A percentile compares a stretch with the other conserved stretches of the same genome.
These are phyloP conservation scores for Dynastes maya DNA, from an alignment of 2,888 invertebrate species.

Conservation along the genomic window DNA sequence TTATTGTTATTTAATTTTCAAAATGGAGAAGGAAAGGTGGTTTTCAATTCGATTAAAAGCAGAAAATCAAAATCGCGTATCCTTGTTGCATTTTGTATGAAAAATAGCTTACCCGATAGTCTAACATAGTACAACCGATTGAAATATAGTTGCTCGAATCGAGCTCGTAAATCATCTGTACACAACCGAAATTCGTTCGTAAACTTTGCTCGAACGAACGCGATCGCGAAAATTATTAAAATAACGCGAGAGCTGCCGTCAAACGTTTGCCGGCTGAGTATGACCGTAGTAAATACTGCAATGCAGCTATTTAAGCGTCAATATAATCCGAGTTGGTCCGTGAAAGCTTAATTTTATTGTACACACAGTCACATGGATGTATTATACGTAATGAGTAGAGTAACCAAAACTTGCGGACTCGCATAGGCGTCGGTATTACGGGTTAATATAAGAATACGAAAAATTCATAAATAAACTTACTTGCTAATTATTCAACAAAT, in stretches of 20 bases:
- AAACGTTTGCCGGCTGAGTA: background rate
- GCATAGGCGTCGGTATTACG: too few relatives aligned
- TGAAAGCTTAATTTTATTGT: conserved; percentile 49
- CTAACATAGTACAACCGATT: background rate
- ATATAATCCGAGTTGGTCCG: conserved; percentile 51
- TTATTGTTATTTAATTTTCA: too few relatives aligned
- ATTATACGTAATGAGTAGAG: conserved; percentile 37
- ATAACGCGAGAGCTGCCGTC: background rate
- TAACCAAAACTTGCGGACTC: too few relatives aligned
- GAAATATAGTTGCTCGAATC: background rate
- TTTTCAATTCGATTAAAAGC: too few relatives aligned
- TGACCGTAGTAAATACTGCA: conserved; percentile 49
- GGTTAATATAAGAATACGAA: too few relatives aligned
- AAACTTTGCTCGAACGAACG: background rate
- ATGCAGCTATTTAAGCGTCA: conserved; percentile 54
- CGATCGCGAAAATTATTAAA: conserved; percentile 19
- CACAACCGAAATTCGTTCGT: conserved; percentile 1
- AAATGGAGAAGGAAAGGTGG: too few relatives aligned
- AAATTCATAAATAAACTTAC: too few relatives aligned
- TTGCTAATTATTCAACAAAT: too few relatives aligned
- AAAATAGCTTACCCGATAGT: background rate
- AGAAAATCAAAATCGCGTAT: too few relatives aligned
- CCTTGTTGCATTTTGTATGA: too few relatives aligned
- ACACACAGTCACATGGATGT: conserved; percentile 52
- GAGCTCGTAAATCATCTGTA: background rate